Conservation (phyloP, 1,140 invertebrate genomes). For the Drosophila ambigua region DNA sequence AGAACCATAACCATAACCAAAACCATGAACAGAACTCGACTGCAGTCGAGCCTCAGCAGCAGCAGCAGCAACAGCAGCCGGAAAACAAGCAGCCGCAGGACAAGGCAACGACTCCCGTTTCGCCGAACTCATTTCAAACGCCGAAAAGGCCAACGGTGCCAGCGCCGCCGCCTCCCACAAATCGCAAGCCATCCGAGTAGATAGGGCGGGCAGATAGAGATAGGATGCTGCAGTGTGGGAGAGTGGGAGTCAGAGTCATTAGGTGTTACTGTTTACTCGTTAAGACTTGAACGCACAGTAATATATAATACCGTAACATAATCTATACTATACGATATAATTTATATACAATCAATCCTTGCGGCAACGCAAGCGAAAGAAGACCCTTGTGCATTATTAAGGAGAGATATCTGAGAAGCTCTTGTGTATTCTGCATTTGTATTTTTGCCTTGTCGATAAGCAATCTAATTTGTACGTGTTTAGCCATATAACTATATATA, state of each 20-base stretch:
- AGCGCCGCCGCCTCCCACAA: slow-evolving; percentile 78
- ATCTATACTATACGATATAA: slow-evolving; percentile 19
- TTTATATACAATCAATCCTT: slow-evolving; percentile 36
- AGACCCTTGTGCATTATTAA: slow-evolving; percentile 48
- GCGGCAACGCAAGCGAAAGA: slow-evolving; percentile 25
- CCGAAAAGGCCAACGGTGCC: slow-evolving; percentile 80
- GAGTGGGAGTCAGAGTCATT: slow-evolving; percentile 48
- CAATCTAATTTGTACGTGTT: slow-evolving; percentile 71
- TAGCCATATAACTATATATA: slow-evolving; percentile 67
- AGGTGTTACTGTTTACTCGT: slow-evolving; percentile 61
- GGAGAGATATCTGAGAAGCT: slow-evolving; percentile 10
- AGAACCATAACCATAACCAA: slow-evolving; percentile 54
- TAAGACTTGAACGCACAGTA: slow-evolving; percentile 79
- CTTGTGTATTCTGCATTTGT: slow-evolving; percentile 74
- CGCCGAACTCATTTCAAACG: slow-evolving; percentile 78
- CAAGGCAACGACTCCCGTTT: slow-evolving; percentile 74
- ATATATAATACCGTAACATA: slow-evolving; percentile 44
- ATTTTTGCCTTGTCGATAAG: slow-evolving; percentile 75
- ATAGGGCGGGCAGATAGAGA: not conserved
- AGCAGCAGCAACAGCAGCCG: slow-evolving; percentile 32
- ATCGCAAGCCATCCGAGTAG: slow-evolving; percentile 65
- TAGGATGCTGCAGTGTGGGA: not conserved
- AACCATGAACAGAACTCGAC: slow-evolving; percentile 35
- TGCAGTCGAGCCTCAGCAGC: slow-evolving; percentile 15
- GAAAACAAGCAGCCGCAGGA: slow-evolving; percentile 15